Evolutionary conservation across 2,888 invertebrate genomes (phyloP).

Genomic region (Stratiomys singularior): DNA sequence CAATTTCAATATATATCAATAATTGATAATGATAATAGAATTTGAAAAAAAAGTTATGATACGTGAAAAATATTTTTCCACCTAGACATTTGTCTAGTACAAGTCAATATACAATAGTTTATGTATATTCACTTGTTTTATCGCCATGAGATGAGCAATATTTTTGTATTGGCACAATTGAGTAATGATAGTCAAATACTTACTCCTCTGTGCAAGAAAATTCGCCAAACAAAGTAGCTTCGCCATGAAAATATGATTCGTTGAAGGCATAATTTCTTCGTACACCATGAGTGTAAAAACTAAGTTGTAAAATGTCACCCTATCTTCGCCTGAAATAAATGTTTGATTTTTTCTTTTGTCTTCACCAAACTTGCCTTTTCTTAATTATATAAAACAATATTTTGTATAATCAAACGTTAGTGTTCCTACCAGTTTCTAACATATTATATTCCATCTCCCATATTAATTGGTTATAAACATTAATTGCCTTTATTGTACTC

Average conservation of each 20-base stretch:
- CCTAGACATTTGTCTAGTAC: too few relatives aligned
- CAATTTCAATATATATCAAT: too few relatives aligned
- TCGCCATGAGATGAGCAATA: too few relatives aligned
- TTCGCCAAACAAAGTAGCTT: not conserved
- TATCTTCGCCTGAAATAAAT: constrained; percentile 6
- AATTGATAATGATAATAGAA: too few relatives aligned
- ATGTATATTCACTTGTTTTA: too few relatives aligned
- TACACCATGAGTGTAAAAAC: not conserved
- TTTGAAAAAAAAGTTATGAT: too few relatives aligned
- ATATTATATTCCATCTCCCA: constrained; percentile 1
- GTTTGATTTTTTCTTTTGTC: too few relatives aligned
- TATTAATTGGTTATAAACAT: not conserved
- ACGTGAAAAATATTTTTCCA: too few relatives aligned
- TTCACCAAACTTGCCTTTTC: too few relatives aligned
- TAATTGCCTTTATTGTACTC: not conserved
- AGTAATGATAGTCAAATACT: not conserved
- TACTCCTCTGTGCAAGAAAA: constrained; percentile 2
- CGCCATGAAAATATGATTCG: not conserved
- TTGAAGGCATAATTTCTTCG: constrained; percentile 18
- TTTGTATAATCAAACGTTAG: too few relatives aligned
- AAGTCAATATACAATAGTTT: too few relatives aligned
- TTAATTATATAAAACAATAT: not conserved
- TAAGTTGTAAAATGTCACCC: not conserved
- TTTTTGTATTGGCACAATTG: too few relatives aligned
- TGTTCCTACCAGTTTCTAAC: not conserved